Conservation (phyloP, 2,888 invertebrate species). For the Pyrrhopygopsis socrates region DNA sequence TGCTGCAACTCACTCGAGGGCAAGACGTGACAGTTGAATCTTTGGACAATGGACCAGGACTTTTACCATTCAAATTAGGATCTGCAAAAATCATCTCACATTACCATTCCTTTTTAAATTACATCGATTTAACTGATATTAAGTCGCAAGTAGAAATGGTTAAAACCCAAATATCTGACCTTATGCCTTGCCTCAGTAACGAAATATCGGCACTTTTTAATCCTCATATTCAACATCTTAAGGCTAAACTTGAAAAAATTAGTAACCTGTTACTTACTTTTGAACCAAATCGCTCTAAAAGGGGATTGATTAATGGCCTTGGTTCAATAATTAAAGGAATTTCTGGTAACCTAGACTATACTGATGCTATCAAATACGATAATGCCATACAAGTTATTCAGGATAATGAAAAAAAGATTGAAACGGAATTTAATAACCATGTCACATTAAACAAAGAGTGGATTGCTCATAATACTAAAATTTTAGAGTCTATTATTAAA, state of each 20-base stretch:
- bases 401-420: conserved; percentile 33
- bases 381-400: conserved; percentile 35
- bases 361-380: conserved; percentile 44
- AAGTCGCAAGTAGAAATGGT: background rate
- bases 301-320: conserved; percentile 29
- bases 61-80: conserved; percentile 80
- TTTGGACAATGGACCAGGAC: conserved; percentile 74
- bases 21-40: conserved; percentile 78
- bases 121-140: conserved; percentile 26
- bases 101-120: conserved; percentile 77
- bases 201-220: conserved; percentile 5
- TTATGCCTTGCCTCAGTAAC: background rate
- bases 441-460: conserved; percentile 41
- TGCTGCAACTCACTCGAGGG: conserved; percentile 42
- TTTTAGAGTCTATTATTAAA: conserved; percentile 27
- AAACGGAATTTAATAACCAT: conserved; percentile 38
- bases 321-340: conserved; percentile 44
- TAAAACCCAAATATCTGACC: background rate
- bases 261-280: background rate
- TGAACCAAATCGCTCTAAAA: conserved; percentile 9
- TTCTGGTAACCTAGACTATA: conserved; percentile 48
- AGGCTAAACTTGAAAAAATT: background rate
- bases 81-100: conserved; percentile 70
- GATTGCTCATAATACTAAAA: conserved; percentile 26
- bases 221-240: background rate